A percentile compares a stretch with the other conserved stretches of the same genome.
Evolutionary conservation across 2,797 vertebrate species (phyloP).

Genomic region (Pangasius mekongensis): DNA sequence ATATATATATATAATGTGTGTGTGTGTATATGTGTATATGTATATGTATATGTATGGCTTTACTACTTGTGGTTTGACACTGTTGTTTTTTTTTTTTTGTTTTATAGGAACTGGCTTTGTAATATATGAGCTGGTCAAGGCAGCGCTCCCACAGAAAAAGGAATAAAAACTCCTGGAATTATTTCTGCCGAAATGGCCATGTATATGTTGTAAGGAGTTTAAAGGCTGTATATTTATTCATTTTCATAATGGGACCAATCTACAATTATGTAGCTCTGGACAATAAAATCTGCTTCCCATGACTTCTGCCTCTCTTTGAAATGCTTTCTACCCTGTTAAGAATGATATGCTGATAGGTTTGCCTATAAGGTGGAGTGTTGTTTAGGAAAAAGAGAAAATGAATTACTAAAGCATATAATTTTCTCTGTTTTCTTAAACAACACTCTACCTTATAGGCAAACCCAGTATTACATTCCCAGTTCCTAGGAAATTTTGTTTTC

Average conservation of each 20-base stretch:
- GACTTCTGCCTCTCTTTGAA: slow-evolving; percentile 25
- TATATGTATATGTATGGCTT: not conserved
- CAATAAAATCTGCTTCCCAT: slow-evolving; percentile 82
- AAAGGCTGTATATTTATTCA: slow-evolving; percentile 63
- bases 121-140: slow-evolving; percentile 76
- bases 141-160: slow-evolving; percentile 83
- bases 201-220: slow-evolving; percentile 55
- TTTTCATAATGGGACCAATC: slow-evolving; percentile 78
- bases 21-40: not conserved
- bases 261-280: slow-evolving; percentile 72
- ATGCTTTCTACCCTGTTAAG: not conserved
- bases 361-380: too few species aligned
- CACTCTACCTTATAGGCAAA: not conserved
- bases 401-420: not conserved
- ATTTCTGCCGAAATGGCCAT: slow-evolving; percentile 42
- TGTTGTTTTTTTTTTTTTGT: slow-evolving; percentile 25
- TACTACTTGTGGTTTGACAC: not conserved
- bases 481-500: not conserved
- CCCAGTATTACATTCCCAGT: not conserved
- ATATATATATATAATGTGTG: not conserved
- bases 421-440: not conserved
- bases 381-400: too few species aligned
- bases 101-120: slow-evolving; percentile 77
- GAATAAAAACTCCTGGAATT: slow-evolving; percentile 62
- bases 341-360: too few species aligned